These are phyloP conservation scores for Serinus canaria DNA, from an alignment of 2,113 vertebrate genomes.

Conservation along the genomic window DNA sequence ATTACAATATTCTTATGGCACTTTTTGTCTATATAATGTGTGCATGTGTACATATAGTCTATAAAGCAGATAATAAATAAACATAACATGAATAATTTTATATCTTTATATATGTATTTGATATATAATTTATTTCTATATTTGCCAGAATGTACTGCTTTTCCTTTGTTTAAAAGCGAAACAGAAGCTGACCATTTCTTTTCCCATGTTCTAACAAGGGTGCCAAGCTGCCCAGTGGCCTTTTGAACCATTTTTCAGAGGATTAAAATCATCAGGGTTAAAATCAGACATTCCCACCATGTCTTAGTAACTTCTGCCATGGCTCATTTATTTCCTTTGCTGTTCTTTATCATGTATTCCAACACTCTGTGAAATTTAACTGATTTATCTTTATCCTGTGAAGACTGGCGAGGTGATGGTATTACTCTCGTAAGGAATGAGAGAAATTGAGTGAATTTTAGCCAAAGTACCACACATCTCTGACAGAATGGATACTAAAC, in stretches of 20 bases:
- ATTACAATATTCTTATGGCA: background rate
- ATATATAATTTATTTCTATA: background rate
- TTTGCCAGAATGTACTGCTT: background rate
- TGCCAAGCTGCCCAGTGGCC: background rate
- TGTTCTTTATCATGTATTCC: background rate
- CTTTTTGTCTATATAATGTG: rapidly evolving
- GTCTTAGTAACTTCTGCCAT: background rate
- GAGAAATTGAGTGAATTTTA: background rate
- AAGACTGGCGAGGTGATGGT: background rate
- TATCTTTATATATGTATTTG: no score
- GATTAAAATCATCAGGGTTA: background rate
- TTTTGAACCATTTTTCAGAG: background rate
- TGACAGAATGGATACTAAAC: background rate
- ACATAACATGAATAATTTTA: background rate
- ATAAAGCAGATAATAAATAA: background rate
- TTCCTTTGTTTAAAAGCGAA: background rate
- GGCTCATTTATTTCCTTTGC: background rate
- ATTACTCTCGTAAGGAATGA: background rate
- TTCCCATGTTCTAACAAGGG: background rate
- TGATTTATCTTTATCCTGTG: background rate
- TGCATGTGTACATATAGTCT: background rate
- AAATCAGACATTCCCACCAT: background rate
- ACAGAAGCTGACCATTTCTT: background rate
- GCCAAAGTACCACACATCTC: rapidly evolving
- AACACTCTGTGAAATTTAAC: background rate